Conservation (phyloP, 2,797 vertebrate species). For the Lindbergichthys nudifrons region DNA sequence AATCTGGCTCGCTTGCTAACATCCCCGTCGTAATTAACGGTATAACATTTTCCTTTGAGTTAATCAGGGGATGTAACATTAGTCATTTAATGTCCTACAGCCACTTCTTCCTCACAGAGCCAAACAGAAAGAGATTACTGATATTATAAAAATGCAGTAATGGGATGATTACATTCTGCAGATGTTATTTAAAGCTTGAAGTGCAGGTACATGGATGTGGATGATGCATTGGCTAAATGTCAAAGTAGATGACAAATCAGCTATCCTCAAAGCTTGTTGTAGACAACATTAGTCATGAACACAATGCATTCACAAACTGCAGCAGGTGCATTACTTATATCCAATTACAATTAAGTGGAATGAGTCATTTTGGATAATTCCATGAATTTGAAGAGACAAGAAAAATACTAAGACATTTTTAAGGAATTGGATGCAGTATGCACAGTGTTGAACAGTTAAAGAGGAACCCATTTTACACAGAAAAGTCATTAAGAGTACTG, state of each 20-base stretch:
- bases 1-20: slow-evolving; percentile 49
- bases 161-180: slow-evolving; percentile 52
- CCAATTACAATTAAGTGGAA: slow-evolving; percentile 18
- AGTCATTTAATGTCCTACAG: slow-evolving; percentile 54
- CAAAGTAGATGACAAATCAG: slow-evolving; percentile 14
- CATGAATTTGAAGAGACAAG: not conserved
- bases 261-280: not conserved
- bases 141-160: slow-evolving; percentile 24
- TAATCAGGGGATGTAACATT: slow-evolving; percentile 56
- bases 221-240: slow-evolving; percentile 12
- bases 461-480: not conserved
- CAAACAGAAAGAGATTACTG: slow-evolving; percentile 33
- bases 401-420: not conserved
- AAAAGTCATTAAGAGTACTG: not conserved
- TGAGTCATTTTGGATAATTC: slow-evolving; percentile 29
- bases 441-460: not conserved
- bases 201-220: slow-evolving; percentile 24
- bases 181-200: slow-evolving; percentile 47
- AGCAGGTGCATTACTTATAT: slow-evolving; percentile 8
- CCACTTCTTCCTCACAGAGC: slow-evolving; percentile 27
- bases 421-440: not conserved
- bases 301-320: not conserved
- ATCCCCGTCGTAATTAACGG: slow-evolving; percentile 56
- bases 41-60: slow-evolving; percentile 63
- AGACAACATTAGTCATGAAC: slow-evolving; percentile 14